Conservation (phyloP, 2,888 invertebrate genomes). For the Brachylomia viminalis region DNA sequence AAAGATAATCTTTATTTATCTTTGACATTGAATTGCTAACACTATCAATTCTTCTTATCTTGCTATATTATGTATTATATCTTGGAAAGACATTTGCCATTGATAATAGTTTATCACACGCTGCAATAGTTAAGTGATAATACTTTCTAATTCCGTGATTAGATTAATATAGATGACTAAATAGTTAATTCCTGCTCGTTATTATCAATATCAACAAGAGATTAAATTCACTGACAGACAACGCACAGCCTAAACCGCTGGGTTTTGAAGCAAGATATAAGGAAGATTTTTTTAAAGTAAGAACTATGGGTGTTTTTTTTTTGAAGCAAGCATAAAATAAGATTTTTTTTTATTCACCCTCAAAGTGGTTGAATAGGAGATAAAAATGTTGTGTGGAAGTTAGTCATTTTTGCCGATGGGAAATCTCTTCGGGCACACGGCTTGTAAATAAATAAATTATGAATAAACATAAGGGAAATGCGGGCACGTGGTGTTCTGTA, state of each 20-base stretch:
- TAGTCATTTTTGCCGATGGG: background rate
- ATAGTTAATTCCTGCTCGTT: slow-evolving; percentile 22
- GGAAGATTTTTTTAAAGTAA: no score
- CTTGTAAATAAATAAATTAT: background rate
- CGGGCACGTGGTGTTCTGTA: background rate
- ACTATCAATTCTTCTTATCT: slow-evolving; percentile 29
- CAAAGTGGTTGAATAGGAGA: background rate
- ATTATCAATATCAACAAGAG: slow-evolving; percentile 10
- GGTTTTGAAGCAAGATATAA: no score
- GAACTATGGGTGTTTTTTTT: no score
- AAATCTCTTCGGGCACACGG: background rate
- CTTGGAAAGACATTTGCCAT: background rate
- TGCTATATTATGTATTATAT: slow-evolving; percentile 4
- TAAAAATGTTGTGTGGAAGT: background rate
- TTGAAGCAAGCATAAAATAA: no score
- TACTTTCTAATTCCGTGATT: slow-evolving; percentile 37
- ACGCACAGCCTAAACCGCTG: background rate
- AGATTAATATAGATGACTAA: slow-evolving; percentile 20
- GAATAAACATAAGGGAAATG: slow-evolving; percentile 1
- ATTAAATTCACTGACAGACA: background rate
- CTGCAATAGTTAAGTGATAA: background rate
- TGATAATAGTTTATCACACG: slow-evolving; percentile 34
- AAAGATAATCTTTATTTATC: slow-evolving; percentile 19
- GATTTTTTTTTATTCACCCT: background rate
- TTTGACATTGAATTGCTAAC: slow-evolving; percentile 3